Evolutionary conservation across 2,113 vertebrate species (phyloP).

Genomic region (Ondatra zibethicus): DNA sequence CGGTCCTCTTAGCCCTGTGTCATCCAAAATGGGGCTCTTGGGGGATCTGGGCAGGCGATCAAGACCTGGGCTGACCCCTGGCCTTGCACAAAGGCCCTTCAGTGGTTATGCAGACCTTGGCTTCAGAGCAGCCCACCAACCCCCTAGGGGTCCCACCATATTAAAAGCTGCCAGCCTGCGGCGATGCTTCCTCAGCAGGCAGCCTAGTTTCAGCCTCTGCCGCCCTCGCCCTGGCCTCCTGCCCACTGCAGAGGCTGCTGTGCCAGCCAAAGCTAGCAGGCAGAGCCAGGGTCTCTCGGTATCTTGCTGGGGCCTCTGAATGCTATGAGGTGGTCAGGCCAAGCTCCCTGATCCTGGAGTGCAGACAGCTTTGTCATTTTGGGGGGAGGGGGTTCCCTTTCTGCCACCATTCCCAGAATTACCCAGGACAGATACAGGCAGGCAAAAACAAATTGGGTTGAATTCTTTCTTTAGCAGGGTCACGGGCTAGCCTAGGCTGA

Average conservation of each 20-base stretch:
- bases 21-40: not conserved
- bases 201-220: constrained; percentile 53
- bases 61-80: not conserved
- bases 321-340: not conserved
- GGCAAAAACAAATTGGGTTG: not conserved
- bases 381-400: not conserved
- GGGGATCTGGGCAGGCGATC: not conserved
- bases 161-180: not conserved
- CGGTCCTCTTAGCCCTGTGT: not conserved
- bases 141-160: not conserved
- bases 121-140: not conserved
- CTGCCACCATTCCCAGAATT: not conserved
- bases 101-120: not conserved
- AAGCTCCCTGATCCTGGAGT: not conserved
- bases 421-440: not conserved
- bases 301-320: not conserved
- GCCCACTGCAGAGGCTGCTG: constrained; percentile 71
- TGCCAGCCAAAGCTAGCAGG: constrained; percentile 44
- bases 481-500: not conserved
- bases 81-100: not conserved
- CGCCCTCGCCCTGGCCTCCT: constrained; percentile 62
- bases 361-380: not conserved
- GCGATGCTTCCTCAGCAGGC: not conserved
- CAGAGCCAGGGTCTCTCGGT: constrained; percentile 7
- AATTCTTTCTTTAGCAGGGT: not conserved